A percentile compares a stretch with the other conserved stretches of the same genome.
Evolutionary conservation across 1,140 invertebrate genomes (phyloP).

Genomic region (Penaeus vannamei): DNA sequence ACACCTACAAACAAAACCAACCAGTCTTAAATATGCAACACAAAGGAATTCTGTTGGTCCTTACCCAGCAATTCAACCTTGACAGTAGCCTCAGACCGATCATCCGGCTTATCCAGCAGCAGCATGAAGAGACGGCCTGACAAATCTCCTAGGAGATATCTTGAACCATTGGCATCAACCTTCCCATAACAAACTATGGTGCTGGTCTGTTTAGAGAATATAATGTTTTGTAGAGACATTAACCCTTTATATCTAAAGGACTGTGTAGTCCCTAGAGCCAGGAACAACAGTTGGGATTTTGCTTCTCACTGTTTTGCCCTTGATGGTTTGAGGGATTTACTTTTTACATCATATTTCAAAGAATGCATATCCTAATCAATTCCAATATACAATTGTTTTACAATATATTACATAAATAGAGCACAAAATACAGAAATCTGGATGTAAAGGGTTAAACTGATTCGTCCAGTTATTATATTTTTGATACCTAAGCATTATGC

Average conservation of each 20-base stretch:
- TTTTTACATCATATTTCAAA: too few relatives aligned
- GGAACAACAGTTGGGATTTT: too few relatives aligned
- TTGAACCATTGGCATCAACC: constrained; percentile 89
- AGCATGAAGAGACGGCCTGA: constrained; percentile 96
- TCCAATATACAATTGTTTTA: too few relatives aligned
- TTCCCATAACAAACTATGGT: constrained; percentile 96
- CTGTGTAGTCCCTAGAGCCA: too few relatives aligned
- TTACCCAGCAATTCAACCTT: constrained; percentile 93
- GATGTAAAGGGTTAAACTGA: too few relatives aligned
- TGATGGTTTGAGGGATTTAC: too few relatives aligned
- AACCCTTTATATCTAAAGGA: background rate
- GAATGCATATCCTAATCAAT: too few relatives aligned
- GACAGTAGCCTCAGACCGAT: constrained; percentile 89
- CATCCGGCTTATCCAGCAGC: constrained; percentile 88
- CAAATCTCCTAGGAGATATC: constrained; percentile 96
- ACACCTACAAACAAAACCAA: background rate
- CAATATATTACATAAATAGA: too few relatives aligned
- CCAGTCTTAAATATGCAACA: background rate
- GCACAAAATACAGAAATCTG: too few relatives aligned
- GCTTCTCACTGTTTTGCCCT: too few relatives aligned
- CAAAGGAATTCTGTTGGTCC: constrained; percentile 65
- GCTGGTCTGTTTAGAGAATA: constrained; percentile 80
- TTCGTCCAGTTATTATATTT: too few relatives aligned
- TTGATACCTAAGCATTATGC: constrained; percentile 1
- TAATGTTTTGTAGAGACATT: background rate